phyloP scores from a whole-genome alignment of 2,797 vertebrate genomes.

The Orientallactaga sibirica region DNA sequence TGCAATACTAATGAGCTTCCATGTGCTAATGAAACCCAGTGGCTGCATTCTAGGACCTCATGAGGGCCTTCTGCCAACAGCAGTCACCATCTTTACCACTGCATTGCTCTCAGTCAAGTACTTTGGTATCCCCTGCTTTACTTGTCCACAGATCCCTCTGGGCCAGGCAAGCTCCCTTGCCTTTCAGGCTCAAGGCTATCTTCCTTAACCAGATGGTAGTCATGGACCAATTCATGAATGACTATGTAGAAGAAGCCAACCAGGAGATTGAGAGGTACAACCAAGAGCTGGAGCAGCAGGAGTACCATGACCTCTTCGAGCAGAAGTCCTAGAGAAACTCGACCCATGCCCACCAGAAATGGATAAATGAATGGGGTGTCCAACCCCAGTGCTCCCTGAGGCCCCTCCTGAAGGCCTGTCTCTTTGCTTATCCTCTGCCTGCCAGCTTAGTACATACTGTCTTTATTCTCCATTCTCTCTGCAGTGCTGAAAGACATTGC shows the following conservation, averaged over 20 bases:
- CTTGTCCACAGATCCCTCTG: neutral
- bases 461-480: constrained; percentile 84
- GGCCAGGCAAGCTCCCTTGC: neutral
- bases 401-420: constrained; percentile 72
- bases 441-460: constrained; percentile 85
- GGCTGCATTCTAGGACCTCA: neutral
- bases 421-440: constrained; percentile 80
- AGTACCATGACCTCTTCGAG: constrained; percentile 95
- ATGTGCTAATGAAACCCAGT: neutral
- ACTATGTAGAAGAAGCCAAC: constrained; percentile 95
- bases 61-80: neutral
- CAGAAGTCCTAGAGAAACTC: constrained; percentile 86
- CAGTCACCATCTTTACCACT: neutral
- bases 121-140: neutral
- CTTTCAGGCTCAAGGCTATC: neutral
- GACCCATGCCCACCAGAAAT: neutral
- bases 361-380: neutral
- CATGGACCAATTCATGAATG: constrained; percentile 96
- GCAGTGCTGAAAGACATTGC: constrained; percentile 77
- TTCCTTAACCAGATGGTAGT: constrained; percentile 92
- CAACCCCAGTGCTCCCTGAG: constrained; percentile 2
- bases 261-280: constrained; percentile 96
- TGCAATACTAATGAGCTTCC: neutral
- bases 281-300: constrained; percentile 94
- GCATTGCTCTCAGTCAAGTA: neutral